Evolutionary conservation across 2,797 vertebrate species (phyloP), one percentile per base, ranked within the genome.

Genomic region (Sorex maritimensis): DNA sequence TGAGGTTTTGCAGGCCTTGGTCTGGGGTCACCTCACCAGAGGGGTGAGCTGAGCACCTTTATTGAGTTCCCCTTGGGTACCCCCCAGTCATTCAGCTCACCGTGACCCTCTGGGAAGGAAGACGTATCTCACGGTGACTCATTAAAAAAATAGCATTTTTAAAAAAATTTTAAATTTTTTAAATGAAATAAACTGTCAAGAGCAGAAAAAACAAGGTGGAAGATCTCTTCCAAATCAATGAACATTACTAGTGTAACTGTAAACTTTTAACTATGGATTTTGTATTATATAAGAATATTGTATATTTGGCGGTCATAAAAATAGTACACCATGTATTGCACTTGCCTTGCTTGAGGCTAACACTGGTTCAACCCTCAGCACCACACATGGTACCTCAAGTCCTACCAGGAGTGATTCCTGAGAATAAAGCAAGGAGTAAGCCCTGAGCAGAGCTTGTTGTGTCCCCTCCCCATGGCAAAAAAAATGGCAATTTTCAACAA

Each of bases 401-500:
- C 41, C 41, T 44, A 44, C 41, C 41, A 44, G 41, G 41, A 44
- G 41, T 44, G 41, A 5, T 44, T 7, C 41, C 41, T 44, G 41
- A 44, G 41, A 44, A 44, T 44, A 44, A 7, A 44, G 41, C 41
- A 44, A 44, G 41, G 41, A 44, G 41, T 5, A 44, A 44, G 41
- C 41, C 41, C 41, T 44, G 41, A 44, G 41, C 41, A 44, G 5
- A 44, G 41, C 41, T 44, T 44, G 41, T 44, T 44, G 41, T 44
- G 41, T 44, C 41, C 41, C 41, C 41, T 44, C 41, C 41, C 41
- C 41, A 44, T 44, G 41, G 41, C 41, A 44, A 44, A 44, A 71
- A 88, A 71, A 88, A 44, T 81, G 23, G 13, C 52, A 7, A 44
- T 63, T 63, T 81, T 72, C 77, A 81, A 72, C 67, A 72, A 63